phyloP scores from a whole-genome alignment of 2,113 vertebrate species.

The Formicarius rufipectus region DNA sequence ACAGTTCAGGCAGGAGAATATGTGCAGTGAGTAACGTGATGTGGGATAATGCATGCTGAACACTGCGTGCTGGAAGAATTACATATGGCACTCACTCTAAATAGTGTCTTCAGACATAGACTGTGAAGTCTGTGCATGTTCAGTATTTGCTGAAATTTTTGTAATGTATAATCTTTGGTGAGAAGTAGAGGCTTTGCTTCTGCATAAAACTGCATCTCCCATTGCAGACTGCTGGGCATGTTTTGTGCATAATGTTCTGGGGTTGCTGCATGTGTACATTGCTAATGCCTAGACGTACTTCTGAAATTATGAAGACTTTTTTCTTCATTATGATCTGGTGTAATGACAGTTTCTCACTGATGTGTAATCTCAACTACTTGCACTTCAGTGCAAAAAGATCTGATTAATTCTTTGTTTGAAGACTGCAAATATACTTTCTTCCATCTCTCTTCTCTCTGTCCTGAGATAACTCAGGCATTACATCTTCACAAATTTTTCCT shows the following conservation, averaged over 20 bases:
- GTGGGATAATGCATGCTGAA: constrained; percentile 62
- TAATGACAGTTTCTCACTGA: neutral
- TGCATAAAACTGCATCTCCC: neutral
- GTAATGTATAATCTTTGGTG: neutral
- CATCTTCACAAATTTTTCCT: neutral
- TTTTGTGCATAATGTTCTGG: neutral
- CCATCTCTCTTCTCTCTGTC: neutral
- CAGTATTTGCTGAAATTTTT: constrained; percentile 14
- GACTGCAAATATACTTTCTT: neutral
- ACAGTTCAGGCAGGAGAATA: constrained; percentile 51
- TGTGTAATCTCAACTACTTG: neutral
- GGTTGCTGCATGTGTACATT: neutral
- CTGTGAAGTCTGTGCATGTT: constrained; percentile 19
- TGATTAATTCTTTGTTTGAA: constrained; percentile 12
- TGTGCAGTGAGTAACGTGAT: constrained; percentile 37
- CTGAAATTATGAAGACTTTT: neutral
- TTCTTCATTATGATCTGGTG: neutral
- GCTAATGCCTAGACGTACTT: neutral
- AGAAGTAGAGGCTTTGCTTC: neutral
- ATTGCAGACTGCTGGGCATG: neutral
- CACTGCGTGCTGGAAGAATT: constrained; percentile 43
- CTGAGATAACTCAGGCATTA: neutral
- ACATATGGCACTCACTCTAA: constrained; percentile 34
- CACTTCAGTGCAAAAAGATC: neutral
- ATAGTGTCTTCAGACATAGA: constrained; percentile 41